Percentiles rank a stretch among this genome's conserved stretches.
Evolutionary conservation across 1,140 invertebrate species (phyloP).

Genomic region (Calliopsis andreniformis): DNA sequence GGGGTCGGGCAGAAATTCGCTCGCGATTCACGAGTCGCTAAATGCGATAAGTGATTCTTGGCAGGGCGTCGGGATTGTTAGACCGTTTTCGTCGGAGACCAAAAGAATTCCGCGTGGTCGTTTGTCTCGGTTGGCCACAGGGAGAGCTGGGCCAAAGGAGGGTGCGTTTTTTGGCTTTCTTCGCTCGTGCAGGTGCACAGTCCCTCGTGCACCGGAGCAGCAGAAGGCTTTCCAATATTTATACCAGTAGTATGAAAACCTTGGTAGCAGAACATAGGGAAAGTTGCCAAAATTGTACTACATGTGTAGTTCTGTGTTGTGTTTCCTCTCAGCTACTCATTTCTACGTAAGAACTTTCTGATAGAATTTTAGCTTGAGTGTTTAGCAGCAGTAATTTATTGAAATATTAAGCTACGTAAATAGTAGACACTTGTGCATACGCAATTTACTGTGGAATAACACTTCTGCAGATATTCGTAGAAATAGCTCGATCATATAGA

Average conservation of each 20-base stretch:
- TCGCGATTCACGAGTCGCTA: conserved; percentile 50
- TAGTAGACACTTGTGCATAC: no score
- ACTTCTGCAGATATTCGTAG: no score
- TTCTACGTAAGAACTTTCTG: no score
- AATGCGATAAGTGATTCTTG: conserved; percentile 68
- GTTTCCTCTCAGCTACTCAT: no score
- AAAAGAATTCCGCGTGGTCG: conserved; percentile 42
- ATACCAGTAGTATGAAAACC: not conserved
- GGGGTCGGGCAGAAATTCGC: conserved; percentile 5
- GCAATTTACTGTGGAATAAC: no score
- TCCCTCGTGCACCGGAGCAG: not conserved
- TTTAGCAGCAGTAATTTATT: no score
- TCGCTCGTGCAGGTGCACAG: not conserved
- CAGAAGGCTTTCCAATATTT: not conserved
- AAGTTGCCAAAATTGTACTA: no score
- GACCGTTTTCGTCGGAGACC: conserved; percentile 8
- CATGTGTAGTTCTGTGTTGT: no score
- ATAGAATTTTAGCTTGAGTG: no score
- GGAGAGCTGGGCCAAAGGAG: no score
- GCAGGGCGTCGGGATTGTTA: conserved; percentile 48
- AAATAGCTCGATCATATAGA: no score
- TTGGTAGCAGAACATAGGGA: not conserved
- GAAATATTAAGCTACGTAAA: no score
- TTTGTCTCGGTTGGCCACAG: conserved; percentile 19
- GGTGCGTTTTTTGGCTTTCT: not conserved